Base-by-base conservation (phyloP, 2,888 invertebrate species). In the Trissolcus brochymenae region DNA sequence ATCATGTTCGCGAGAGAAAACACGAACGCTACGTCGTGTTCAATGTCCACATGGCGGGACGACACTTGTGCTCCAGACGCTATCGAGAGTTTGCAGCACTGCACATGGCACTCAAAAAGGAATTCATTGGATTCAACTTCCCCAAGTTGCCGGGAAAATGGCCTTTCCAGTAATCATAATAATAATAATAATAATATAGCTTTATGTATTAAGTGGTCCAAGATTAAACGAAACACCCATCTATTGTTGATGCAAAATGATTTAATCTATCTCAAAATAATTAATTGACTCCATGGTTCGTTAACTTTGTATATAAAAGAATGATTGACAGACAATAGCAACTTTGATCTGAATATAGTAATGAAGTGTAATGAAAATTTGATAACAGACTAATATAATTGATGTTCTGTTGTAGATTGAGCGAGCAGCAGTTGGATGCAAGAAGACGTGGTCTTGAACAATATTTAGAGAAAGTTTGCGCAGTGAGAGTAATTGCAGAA, bases 31-130 rank as follows among this genome's bases (percentile, higher is more conserved):
- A 94, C 90, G 97, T 98, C 82, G 97, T 94, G 9, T 99, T 96
- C 90, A 99, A 99, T 88, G 98, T 99, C 79, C 98, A 99, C 90
- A 99, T 99, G 98, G 99, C 99, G 6, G 99, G 99, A 0, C 91
- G 99, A 41, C 99, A 99, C 88, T 91, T 99, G 64, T 99, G 99
- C 90, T 98, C 98, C 59, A 92, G 99, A 60, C 92, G 99, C 46
- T 99, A 99, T 89, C 92, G 98, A 76, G 99, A 99, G 91, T 99
- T 99, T 89, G 94, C 97, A 7, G 94, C 95, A 81, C 91, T 99
- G 77, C 96, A 98, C 87, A 93, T 94, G 84, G 94, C 94, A 83
- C 91, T 98, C 66, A 95, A 98, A 89, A 95, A 97, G 89, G 98
- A 98, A 90, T 99, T 98, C 89, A 92, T 95, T 80, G 98, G 96